These are phyloP conservation scores for Zaprionus ornatus DNA, from an alignment of 1,140 invertebrate species.

Conservation along the genomic window DNA sequence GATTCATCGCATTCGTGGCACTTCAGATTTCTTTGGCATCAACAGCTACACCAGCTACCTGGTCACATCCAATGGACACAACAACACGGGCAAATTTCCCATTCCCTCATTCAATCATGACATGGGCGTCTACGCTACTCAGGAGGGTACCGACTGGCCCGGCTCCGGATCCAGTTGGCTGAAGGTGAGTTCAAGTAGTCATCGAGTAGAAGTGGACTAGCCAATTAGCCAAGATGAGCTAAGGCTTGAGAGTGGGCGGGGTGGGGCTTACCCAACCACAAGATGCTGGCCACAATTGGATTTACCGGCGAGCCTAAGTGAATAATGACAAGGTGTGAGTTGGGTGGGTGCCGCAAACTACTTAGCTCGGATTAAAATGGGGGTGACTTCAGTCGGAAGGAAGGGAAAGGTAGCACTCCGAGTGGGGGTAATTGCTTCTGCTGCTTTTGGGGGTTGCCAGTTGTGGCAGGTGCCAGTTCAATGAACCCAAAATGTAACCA, in stretches of 20 bases:
- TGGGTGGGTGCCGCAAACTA: conserved; percentile 40
- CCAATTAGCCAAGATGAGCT: conserved; percentile 44
- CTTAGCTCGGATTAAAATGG: conserved; percentile 56
- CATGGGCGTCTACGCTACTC: conserved; percentile 83
- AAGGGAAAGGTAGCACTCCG: neutral
- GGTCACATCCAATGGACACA: conserved; percentile 82
- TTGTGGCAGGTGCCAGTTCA: conserved; percentile 33
- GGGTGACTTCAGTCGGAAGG: conserved; percentile 18
- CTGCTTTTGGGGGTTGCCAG: conserved; percentile 22
- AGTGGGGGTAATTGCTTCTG: conserved; percentile 20
- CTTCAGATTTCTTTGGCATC: conserved; percentile 87
- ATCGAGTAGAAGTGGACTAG: conserved; percentile 4
- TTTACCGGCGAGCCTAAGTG: conserved; percentile 31
- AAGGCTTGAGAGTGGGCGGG: conserved; percentile 8
- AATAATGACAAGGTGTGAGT: conserved; percentile 36
- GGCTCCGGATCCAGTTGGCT: conserved; percentile 85
- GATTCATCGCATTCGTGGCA: conserved; percentile 85
- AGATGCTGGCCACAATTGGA: conserved; percentile 24
- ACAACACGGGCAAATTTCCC: conserved; percentile 79
- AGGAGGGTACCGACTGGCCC: conserved; percentile 84
- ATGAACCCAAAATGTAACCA: conserved; percentile 33
- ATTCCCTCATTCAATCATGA: conserved; percentile 85
- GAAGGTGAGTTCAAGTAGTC: conserved; percentile 81
- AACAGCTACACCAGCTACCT: conserved; percentile 86
- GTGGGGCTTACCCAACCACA: conserved; percentile 12